phyloP scores from a whole-genome alignment of 2,113 vertebrate genomes.

The Corythoichthys haematopterus region DNA sequence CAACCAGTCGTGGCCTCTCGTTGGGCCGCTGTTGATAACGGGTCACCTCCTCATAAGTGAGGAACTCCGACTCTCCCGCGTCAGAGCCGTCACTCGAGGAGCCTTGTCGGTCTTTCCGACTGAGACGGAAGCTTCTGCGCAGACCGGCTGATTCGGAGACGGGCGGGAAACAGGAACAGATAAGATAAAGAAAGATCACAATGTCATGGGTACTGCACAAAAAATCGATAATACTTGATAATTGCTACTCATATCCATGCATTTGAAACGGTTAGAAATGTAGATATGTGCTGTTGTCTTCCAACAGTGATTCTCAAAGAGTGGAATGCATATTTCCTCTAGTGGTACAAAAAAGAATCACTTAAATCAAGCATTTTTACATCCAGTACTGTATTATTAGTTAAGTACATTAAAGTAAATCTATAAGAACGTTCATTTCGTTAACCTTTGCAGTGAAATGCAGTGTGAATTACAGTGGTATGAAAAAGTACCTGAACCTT shows the following conservation, averaged over 20 bases:
- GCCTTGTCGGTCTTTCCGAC: slow-evolving; percentile 81
- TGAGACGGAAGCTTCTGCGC: slow-evolving; percentile 87
- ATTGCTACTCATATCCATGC: neutral
- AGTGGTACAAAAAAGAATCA: neutral
- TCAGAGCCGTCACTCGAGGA: slow-evolving; percentile 67
- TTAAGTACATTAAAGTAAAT: neutral
- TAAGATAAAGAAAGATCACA: slow-evolving; percentile 3
- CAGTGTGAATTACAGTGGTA: neutral
- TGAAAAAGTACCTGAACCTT: too few species aligned
- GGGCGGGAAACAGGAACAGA: neutral
- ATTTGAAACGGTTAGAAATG: neutral
- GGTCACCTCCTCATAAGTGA: slow-evolving; percentile 89
- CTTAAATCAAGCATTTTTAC: neutral
- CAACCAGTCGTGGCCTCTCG: slow-evolving; percentile 84
- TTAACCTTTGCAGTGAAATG: neutral
- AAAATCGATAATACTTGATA: neutral
- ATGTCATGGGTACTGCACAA: too few species aligned
- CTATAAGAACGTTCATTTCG: neutral
- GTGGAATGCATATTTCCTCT: neutral
- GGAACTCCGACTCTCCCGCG: slow-evolving; percentile 69
- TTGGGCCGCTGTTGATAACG: slow-evolving; percentile 84
- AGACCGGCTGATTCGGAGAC: slow-evolving; percentile 76
- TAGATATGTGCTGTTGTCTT: neutral
- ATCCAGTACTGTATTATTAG: neutral
- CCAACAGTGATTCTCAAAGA: slow-evolving; percentile 2